Conservation (phyloP, 2,888 invertebrate genomes). For the Pandemis heparana region DNA sequence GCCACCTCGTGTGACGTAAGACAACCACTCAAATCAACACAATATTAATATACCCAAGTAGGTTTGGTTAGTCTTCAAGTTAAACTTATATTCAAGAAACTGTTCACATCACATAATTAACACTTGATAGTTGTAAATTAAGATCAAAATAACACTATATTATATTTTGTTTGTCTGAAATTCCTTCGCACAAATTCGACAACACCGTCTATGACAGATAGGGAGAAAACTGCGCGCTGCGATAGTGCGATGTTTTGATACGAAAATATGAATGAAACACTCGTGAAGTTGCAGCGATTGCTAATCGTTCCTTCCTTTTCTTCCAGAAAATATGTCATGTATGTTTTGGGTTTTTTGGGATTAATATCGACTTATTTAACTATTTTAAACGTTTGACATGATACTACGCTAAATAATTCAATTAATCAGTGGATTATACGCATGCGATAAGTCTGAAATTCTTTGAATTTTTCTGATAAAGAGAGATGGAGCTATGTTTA, state of each 20-base stretch:
- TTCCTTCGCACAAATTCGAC: slow-evolving; percentile 26
- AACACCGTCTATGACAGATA: slow-evolving; percentile 32
- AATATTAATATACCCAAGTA: slow-evolving; percentile 56
- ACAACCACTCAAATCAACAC: slow-evolving; percentile 73
- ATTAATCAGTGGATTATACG: background rate
- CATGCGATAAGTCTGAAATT: background rate
- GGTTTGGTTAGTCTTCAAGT: slow-evolving; percentile 18
- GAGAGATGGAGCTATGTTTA: background rate
- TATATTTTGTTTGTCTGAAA: slow-evolving; percentile 13
- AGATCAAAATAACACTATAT: slow-evolving; percentile 46
- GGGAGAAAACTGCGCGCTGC: slow-evolving; percentile 42
- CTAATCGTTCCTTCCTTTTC: slow-evolving; percentile 48
- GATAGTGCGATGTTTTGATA: slow-evolving; percentile 44
- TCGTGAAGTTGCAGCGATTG: slow-evolving; percentile 56
- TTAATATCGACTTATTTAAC: background rate
- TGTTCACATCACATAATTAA: slow-evolving; percentile 61
- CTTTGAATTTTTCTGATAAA: slow-evolving; percentile 1
- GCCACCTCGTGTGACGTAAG: slow-evolving; percentile 76
- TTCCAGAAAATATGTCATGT: background rate
- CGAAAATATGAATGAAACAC: slow-evolving; percentile 57
- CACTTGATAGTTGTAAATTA: slow-evolving; percentile 23
- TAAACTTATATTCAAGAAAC: slow-evolving; percentile 47
- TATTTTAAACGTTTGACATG: background rate
- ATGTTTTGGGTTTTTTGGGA: background rate
- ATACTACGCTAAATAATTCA: background rate